These are phyloP conservation scores for Danio aesculapii DNA, from an alignment of 2,797 vertebrate species.

Conservation along the genomic window DNA sequence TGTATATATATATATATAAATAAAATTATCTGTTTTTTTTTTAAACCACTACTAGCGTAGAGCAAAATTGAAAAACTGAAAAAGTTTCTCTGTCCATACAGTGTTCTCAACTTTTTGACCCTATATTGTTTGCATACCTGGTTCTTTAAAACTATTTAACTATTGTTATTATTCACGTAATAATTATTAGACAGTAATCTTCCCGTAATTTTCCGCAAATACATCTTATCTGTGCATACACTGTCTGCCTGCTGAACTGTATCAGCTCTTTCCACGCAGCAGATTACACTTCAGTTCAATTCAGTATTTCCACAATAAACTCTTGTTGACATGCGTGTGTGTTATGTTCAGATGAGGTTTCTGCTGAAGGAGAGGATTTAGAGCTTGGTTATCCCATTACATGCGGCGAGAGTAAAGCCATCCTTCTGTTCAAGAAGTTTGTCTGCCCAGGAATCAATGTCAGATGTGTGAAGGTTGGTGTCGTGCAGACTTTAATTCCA, in stretches of 20 bases:
- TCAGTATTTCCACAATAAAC: not conserved
- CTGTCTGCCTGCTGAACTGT: conserved; percentile 11
- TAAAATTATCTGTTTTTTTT: too few relatives aligned
- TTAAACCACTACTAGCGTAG: too few relatives aligned
- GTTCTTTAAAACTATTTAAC: too few relatives aligned
- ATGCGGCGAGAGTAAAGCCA: conserved; percentile 95
- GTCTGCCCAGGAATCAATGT: conserved; percentile 99
- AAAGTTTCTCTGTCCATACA: too few relatives aligned
- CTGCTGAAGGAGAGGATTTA: conserved; percentile 76
- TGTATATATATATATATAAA: too few relatives aligned
- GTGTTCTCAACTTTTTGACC: too few relatives aligned
- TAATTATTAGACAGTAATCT: too few relatives aligned
- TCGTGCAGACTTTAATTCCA: not conserved
- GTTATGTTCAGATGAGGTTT: conserved; percentile 65
- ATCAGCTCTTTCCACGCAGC: conserved; percentile 2
- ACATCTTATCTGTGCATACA: not conserved
- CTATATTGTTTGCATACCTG: too few relatives aligned
- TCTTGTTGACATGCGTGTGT: conserved; percentile 6
- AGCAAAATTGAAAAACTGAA: too few relatives aligned
- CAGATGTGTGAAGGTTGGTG: conserved; percentile 95
- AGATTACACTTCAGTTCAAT: not conserved
- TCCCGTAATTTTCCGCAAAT: not conserved
- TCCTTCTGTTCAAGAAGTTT: conserved; percentile 96
- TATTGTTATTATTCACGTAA: too few relatives aligned
- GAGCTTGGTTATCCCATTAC: conserved; percentile 96